phyloP scores from a whole-genome alignment of 2,797 vertebrate genomes.

The Mareca penelope region DNA sequence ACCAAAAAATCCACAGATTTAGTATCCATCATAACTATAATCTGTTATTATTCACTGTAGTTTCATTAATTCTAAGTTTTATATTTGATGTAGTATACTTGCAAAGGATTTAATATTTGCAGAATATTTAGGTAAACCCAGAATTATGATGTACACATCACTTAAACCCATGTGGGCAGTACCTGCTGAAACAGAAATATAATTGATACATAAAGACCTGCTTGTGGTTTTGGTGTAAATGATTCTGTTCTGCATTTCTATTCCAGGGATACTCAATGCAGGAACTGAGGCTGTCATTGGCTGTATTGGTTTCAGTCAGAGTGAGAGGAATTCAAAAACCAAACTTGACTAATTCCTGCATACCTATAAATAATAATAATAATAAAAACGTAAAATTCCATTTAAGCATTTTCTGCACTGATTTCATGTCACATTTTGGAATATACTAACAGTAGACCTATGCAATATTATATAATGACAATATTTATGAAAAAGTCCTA shows the following conservation, averaged over 20 bases:
- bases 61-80: background rate
- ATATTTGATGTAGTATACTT: background rate
- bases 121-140: background rate
- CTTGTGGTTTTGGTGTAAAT: background rate
- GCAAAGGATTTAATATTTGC: background rate
- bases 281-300: background rate
- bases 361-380: background rate
- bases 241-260: background rate
- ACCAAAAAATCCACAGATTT: background rate
- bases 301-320: background rate
- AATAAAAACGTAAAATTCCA: background rate
- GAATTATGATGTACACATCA: background rate
- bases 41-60: background rate
- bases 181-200: background rate
- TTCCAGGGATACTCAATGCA: background rate
- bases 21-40: background rate
- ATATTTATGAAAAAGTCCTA: background rate
- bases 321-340: background rate
- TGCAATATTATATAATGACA: background rate
- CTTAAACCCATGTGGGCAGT: background rate
- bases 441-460: background rate
- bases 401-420: background rate
- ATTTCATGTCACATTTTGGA: background rate
- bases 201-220: background rate
- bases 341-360: background rate